Evolutionary conservation across 35 echinoderm and acorn worm genomes (phyloP).

Genomic region (Heliocidaris erythrogramma): DNA sequence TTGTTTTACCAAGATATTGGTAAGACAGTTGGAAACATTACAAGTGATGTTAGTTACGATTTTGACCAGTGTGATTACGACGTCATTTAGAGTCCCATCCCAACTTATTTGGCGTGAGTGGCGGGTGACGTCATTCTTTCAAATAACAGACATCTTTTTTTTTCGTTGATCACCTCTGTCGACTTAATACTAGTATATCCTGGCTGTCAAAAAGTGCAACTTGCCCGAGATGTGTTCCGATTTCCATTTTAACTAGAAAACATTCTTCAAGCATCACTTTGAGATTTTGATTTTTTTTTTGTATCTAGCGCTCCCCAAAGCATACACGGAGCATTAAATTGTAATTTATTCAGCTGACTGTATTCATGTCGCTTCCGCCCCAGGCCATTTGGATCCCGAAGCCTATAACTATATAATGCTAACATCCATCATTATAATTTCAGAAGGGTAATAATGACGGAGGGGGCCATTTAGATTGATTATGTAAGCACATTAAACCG

Average conservation of each 20-base stretch:
- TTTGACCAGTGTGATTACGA: no score
- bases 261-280: background rate
- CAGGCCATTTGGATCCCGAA: background rate
- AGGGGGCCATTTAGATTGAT: background rate
- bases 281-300: background rate
- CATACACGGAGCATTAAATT: background rate
- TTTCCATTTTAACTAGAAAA: background rate
- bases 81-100: no score
- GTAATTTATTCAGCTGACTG: background rate
- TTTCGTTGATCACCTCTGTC: no score
- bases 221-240: background rate
- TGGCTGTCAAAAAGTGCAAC: background rate
- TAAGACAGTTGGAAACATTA: no score
- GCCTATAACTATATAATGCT: background rate
- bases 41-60: no score
- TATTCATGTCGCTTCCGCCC: background rate
- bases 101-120: no score
- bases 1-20: no score
- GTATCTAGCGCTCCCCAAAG: background rate
- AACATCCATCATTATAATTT: background rate
- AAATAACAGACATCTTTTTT: no score
- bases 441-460: background rate
- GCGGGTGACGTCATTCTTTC: no score
- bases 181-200: background rate
- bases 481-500: background rate